Base-by-base conservation (phyloP, 92 coral and sea anemone genomes). In the Nematostella vectensis region DNA sequence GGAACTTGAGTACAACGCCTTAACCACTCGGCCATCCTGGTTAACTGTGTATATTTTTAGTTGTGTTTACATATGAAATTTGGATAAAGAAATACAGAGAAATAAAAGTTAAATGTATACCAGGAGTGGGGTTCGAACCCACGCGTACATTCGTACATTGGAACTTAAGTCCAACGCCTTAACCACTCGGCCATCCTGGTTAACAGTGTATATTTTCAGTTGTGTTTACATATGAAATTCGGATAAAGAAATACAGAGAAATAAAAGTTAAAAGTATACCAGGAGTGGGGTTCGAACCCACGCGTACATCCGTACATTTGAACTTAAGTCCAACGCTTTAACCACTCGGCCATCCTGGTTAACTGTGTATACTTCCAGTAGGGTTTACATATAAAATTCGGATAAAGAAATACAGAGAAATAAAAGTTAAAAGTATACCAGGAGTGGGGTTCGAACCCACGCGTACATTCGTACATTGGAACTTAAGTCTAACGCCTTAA, bases 121-220 rank as follows among this genome's bases (percentile, higher is more conserved):
- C 88, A 83, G 96, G 96, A 86, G 96, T 88, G 91, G 91, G 85
- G 91, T 83, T 83, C 63, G 85, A 83, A 83, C 85, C 81, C 85
- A 77, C 85, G 89, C 88, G 94, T 76, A 77, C 94, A 86, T 83
- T 54, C 88, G 94, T 75, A 81, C 88, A 88, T 88, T 88, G 96
- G 96, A 88, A 78, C 96, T 88, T 88, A 88, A 88, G 94, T 88
- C 96, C 96, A 88, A 88, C 96, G 96, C 94, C 96, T 88, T 83
- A 88, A 88, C 96, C 96, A 88, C 94, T 88, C 94, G 94, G 94
- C 96, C 96, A 88, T 88, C 96, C 96, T 88, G 96, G 94, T 88
- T 77, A 22, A n/a, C n/a, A n/a, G n/a, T n/a, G n/a, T n/a, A n/a
- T n/a, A n/a, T n/a, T n/a, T n/a, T n/a, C n/a, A n/a, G n/a, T n/a